phyloP scores from a whole-genome alignment of 2,888 invertebrate species.

The Ganaspis brasiliensis region DNA sequence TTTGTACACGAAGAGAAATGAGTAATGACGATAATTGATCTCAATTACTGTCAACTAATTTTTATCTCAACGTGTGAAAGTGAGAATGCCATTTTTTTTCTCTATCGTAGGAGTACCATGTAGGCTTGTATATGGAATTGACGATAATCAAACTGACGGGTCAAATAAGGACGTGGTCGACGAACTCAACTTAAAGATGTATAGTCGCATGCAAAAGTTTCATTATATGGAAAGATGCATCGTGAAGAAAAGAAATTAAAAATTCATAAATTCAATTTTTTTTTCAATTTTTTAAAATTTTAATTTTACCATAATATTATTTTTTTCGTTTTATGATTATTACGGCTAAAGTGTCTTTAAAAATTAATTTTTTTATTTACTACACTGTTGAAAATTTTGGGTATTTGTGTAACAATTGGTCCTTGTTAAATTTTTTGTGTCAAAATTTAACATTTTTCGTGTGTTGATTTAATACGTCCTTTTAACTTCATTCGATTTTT shows the following conservation, averaged over 20 bases:
- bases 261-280: neutral
- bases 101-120: slow-evolving; percentile 35
- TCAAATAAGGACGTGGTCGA: slow-evolving; percentile 61
- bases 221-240: neutral
- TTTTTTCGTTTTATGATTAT: too few species aligned
- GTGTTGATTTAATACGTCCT: too few species aligned
- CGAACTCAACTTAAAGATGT: slow-evolving; percentile 55
- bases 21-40: slow-evolving; percentile 7
- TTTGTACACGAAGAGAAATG: neutral
- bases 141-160: slow-evolving; percentile 60
- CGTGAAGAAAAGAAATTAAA: slow-evolving; percentile 1
- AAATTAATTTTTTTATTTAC: too few species aligned
- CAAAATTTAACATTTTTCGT: too few species aligned
- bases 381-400: too few species aligned
- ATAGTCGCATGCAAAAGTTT: slow-evolving; percentile 54
- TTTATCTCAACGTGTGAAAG: slow-evolving; percentile 31
- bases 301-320: too few species aligned
- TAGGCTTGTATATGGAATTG: slow-evolving; percentile 46
- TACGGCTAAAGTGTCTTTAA: too few species aligned
- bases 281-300: too few species aligned
- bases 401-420: too few species aligned
- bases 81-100: slow-evolving; percentile 20
- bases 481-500: too few species aligned
- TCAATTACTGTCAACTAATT: slow-evolving; percentile 39
- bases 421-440: too few species aligned